Evolutionary conservation across 2,888 invertebrate species (phyloP), one percentile per base, ranked within the genome.

Genomic region (Tanaodytes sp.): DNA sequence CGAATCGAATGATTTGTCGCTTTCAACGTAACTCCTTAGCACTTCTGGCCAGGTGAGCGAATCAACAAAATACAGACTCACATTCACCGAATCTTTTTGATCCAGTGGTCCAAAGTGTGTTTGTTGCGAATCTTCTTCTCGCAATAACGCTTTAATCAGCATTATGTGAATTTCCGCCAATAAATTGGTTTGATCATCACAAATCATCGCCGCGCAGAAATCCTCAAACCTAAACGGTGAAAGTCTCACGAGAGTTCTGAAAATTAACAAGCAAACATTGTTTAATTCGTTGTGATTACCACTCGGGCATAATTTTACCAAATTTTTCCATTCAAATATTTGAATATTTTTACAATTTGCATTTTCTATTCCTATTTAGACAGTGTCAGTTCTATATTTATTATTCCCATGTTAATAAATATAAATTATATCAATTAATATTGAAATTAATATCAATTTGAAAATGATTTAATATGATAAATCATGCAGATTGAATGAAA

Each of bases 201-300:
- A 93, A 69, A 93, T 89, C 62, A 99, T 84, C 43, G 96, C 95
- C 27, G 96, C 95, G 88, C 97, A 97, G 82, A 99, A 94, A 85
- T 99, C 98, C 87, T 99, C 99, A 82, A 98, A 92, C 70, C 96
- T 91, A 85, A 93, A 98, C 11, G 97, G 97, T 20, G 98, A 97
- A 45, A 99, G 87, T 67, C 98, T 90, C 20, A 98, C 93, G 77
- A 96, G 87, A 80, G 93, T 93, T 76, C 71, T 68, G 37, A 8
- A 68, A 68, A n/a, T n/a, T n/a, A n/a, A n/a, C n/a, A n/a, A n/a
- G n/a, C n/a, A n/a, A n/a, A n/a, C n/a, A n/a, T n/a, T n/a, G n/a
- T n/a, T n/a, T n/a, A n/a, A n/a, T n/a, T n/a, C n/a, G n/a, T n/a
- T n/a, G n/a, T n/a, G n/a, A n/a, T n/a, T n/a, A n/a, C n/a, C n/a